Conservation (phyloP, 1,140 invertebrate species). For the Littorina saxatilis region DNA sequence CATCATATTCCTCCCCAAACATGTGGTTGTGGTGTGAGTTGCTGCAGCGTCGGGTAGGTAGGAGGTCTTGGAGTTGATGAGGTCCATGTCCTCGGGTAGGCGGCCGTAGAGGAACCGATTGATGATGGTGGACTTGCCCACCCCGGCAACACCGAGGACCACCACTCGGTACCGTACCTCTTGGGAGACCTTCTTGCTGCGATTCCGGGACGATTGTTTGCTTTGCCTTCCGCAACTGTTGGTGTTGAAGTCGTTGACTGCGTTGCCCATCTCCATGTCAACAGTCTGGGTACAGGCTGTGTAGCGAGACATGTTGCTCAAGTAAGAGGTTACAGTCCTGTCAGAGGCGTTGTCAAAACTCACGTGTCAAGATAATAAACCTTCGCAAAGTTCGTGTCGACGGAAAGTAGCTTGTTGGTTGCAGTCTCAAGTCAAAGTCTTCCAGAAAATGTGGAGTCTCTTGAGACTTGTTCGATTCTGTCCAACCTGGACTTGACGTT, state of each 20-base stretch:
- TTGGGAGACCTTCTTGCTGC: background rate
- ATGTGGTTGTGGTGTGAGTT: no score
- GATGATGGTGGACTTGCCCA: constrained; percentile 94
- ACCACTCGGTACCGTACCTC: constrained; percentile 25
- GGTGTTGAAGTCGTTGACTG: background rate
- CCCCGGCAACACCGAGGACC: constrained; percentile 86
- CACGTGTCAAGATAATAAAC: no score
- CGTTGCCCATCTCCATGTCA: background rate
- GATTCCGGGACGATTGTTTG: background rate
- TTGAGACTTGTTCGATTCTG: no score
- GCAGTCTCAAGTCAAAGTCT: no score
- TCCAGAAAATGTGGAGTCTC: no score
- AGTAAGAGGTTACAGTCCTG: no score
- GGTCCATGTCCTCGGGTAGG: constrained; percentile 88
- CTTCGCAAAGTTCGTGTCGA: no score
- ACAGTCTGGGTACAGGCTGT: no score
- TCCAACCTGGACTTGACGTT: no score
- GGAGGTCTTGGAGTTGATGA: constrained; percentile 66
- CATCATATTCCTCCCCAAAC: background rate
- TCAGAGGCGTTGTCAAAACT: no score
- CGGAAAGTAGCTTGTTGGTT: no score
- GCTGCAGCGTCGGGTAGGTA: background rate
- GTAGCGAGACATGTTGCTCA: no score
- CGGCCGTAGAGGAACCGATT: constrained; percentile 85
- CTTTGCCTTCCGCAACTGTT: background rate